phyloP scores from a whole-genome alignment of 1,140 invertebrate genomes.

The Callitettix versicolor region DNA sequence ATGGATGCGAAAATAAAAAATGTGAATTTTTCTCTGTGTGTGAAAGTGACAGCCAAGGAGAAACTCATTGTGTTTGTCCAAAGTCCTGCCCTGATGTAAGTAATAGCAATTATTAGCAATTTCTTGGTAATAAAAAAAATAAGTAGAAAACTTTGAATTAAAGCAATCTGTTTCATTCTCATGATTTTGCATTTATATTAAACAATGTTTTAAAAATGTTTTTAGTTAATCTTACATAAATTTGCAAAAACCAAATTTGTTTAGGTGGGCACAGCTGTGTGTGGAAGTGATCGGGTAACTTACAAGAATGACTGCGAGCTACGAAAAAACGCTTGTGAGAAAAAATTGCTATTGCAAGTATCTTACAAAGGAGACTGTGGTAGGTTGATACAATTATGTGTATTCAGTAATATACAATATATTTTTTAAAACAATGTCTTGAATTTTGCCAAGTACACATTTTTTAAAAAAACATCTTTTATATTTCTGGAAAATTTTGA shows the following conservation, averaged over 20 bases:
- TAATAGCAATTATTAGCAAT: too few species aligned
- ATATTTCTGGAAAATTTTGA: too few species aligned
- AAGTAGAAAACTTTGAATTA: too few species aligned
- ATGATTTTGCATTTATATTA: too few species aligned
- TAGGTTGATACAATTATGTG: constrained; percentile 41
- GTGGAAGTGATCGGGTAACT: constrained; percentile 62
- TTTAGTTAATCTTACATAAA: too few species aligned
- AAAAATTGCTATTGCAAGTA: constrained; percentile 50
- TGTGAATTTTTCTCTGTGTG: constrained; percentile 78
- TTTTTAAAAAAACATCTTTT: too few species aligned
- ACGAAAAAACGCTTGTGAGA: constrained; percentile 47
- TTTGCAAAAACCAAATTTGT: background rate
- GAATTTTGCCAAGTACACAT: too few species aligned
- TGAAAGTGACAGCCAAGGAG: constrained; percentile 60
- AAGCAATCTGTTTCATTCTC: too few species aligned
- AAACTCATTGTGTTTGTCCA: constrained; percentile 72
- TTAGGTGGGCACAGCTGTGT: constrained; percentile 42
- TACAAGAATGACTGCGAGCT: constrained; percentile 68
- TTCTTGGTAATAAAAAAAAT: too few species aligned
- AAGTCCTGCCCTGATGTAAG: constrained; percentile 44
- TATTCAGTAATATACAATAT: too few species aligned
- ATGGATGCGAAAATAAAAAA: constrained; percentile 78
- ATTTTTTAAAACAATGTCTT: too few species aligned
- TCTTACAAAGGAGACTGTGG: constrained; percentile 75
- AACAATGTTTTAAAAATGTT: too few species aligned